Evolutionary conservation across 2,888 invertebrate genomes (phyloP).

Genomic region (Conistra vaccinii): DNA sequence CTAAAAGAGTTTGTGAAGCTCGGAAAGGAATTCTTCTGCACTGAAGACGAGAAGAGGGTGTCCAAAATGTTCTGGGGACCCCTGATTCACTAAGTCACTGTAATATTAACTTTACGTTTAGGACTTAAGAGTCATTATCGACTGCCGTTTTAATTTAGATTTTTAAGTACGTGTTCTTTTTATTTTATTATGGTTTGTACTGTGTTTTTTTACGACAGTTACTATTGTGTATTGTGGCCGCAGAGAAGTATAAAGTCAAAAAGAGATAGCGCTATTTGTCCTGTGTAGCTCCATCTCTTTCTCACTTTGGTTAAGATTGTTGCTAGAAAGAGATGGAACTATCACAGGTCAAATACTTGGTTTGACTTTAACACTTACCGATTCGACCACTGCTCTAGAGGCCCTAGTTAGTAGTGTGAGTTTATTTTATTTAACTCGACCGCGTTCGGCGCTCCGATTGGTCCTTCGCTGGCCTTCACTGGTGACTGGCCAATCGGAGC

Average conservation of each 20-base stretch:
- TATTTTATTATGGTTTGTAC: background rate
- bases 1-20: constrained; percentile 95
- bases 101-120: constrained; percentile 41
- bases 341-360: background rate
- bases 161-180: background rate
- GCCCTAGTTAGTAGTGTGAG: too few species aligned
- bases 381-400: too few species aligned
- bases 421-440: too few species aligned
- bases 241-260: background rate
- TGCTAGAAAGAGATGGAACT: background rate
- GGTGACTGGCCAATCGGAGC: too few species aligned
- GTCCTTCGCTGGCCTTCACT: too few species aligned
- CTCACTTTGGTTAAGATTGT: background rate
- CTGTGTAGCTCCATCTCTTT: background rate
- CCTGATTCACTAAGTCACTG: constrained; percentile 88
- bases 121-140: constrained; percentile 46
- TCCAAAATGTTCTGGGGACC: constrained; percentile 97
- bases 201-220: constrained; percentile 16
- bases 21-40: constrained; percentile 95
- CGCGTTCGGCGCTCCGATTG: too few species aligned
- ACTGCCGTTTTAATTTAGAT: constrained; percentile 43
- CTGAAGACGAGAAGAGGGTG: constrained; percentile 93
- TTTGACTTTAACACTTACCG: background rate
- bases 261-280: background rate
- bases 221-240: background rate